Percentiles rank a stretch among this genome's conserved stretches.
These are phyloP conservation scores for Papilio helenus DNA, from an alignment of 1,140 invertebrate species.

Conservation along the genomic window DNA sequence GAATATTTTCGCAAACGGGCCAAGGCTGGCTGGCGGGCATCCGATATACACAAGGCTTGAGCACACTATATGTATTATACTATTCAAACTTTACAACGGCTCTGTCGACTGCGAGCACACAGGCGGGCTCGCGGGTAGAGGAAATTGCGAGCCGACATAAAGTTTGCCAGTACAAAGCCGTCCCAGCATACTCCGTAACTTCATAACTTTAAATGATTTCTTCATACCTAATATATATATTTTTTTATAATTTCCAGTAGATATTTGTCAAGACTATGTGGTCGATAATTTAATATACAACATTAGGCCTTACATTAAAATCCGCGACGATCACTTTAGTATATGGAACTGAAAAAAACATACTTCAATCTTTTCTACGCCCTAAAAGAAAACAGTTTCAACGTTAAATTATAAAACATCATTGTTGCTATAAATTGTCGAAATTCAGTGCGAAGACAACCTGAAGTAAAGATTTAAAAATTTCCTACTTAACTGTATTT, in stretches of 20 bases:
- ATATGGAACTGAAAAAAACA: not conserved
- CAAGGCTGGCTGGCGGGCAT: slow-evolving; percentile 31
- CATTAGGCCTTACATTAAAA: slow-evolving; percentile 7
- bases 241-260: not conserved
- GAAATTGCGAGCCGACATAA: not conserved
- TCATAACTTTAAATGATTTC: not conserved
- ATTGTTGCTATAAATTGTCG: not conserved
- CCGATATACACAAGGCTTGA: slow-evolving; percentile 11
- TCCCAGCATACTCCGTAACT: slow-evolving; percentile 8
- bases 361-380: not conserved
- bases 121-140: not conserved
- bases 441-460: slow-evolving; percentile 23
- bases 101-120: not conserved
- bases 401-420: not conserved
- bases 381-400: not conserved
- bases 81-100: not conserved
- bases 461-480: slow-evolving; percentile 10
- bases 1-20: slow-evolving; percentile 44
- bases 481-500: slow-evolving; percentile 35
- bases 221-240: not conserved
- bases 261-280: slow-evolving; percentile 9
- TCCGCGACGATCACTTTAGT: not conserved
- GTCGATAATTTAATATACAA: slow-evolving; percentile 11
- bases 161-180: not conserved
- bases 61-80: slow-evolving; percentile 11